Conservation (phyloP, 2,888 invertebrate genomes). For the Thumatha senex region DNA sequence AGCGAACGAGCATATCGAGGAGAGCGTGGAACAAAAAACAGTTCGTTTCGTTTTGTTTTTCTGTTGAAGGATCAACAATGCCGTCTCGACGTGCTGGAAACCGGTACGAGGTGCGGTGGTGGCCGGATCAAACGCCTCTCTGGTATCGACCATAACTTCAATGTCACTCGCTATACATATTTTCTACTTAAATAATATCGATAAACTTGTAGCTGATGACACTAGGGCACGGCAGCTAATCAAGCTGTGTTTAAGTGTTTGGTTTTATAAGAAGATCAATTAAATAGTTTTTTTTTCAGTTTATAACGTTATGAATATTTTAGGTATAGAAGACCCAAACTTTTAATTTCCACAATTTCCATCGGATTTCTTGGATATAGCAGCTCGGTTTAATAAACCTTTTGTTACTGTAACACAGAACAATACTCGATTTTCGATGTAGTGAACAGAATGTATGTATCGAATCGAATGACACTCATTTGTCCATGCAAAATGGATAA, state of each 20-base stretch:
- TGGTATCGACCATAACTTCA: slow-evolving; percentile 64
- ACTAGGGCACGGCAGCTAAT: background rate
- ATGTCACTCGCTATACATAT: slow-evolving; percentile 46
- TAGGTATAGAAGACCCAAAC: no score
- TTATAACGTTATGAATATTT: background rate
- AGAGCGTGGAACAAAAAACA: slow-evolving; percentile 56
- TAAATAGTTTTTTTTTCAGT: background rate
- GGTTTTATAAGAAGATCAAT: background rate
- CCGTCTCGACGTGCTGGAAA: slow-evolving; percentile 68
- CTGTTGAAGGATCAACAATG: slow-evolving; percentile 75
- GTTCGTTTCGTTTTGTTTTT: slow-evolving; percentile 75
- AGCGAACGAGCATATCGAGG: slow-evolving; percentile 38
- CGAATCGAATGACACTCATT: slow-evolving; percentile 40
- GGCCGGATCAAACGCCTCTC: slow-evolving; percentile 62
- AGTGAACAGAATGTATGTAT: slow-evolving; percentile 17
- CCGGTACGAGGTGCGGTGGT: slow-evolving; percentile 68
- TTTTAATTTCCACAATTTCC: no score
- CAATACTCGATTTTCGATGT: slow-evolving; percentile 5
- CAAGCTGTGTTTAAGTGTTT: background rate
- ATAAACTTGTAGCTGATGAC: slow-evolving; percentile 8
- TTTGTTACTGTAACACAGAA: no score
- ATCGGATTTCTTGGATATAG: no score
- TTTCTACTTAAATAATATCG: slow-evolving; percentile 30
- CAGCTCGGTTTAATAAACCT: no score
- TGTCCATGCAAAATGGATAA: slow-evolving; percentile 59